Evolutionary conservation across 2,113 vertebrate species (phyloP), one percentile per base, ranked within the genome.

Genomic region (Genyomyrus donnyi): DNA sequence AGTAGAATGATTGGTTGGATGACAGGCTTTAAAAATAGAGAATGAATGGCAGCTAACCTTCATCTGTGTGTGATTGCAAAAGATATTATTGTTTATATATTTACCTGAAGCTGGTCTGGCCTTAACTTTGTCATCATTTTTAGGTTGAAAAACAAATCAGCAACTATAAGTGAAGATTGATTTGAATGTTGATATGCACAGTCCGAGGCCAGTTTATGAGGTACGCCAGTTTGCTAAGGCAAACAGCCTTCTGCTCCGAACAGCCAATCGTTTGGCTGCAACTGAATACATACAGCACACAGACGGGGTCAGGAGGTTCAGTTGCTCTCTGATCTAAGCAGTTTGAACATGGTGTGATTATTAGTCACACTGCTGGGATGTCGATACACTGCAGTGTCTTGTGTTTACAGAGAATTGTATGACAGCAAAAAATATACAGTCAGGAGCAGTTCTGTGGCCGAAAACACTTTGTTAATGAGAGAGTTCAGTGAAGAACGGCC

Each of bases 401-500:
- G 5, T 17, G 4, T 80, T 80, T 42, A 80, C 31, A 42, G 35
- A 80, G 74, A 42, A 80, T 1, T 15, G 35, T 80, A 19, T 80
- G 31, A 80, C 15, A 42, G 35, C 31, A 17, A 80, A 6, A 80
- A 42, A 80, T 42, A 80, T 42, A 35, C 31, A 77, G 74, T 42
- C 35, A 17, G 4, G 13, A 42, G 74, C 74, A 19, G 31, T 42
- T 80, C 15, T 80, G 74, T 42, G 74, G 74, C 31, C 2, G 1
- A 80, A 80, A 80, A 80, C 74, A 80, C 74, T 39, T 80, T 80
- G 74, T 80, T 80, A 80, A 80, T 42, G 74, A 7, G 74, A 39
- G 31, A 80, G 74, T 35, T 80, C 74, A 19, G 74, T 80, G 35
- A 19, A 80, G 74, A 80, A 42, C 19, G 15, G 74, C 31, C 74